Percentiles rank a stretch among this genome's conserved stretches.
Conservation (phyloP, 2,888 invertebrate genomes). For the Drosophila fulvimacula region DNA sequence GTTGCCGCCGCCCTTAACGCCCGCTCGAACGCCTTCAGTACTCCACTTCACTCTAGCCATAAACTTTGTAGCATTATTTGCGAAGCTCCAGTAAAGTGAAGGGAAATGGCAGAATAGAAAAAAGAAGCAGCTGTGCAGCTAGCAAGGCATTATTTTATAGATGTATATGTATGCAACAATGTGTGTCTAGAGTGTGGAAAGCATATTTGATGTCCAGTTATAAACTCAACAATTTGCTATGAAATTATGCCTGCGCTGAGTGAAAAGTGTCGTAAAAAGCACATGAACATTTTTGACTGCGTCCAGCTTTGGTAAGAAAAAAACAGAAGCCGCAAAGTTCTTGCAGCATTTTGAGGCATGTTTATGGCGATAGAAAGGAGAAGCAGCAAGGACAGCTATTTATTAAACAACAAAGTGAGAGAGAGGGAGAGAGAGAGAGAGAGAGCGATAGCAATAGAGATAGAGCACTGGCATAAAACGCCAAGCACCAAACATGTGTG, state of each 20-base stretch:
- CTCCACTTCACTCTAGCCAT: slow-evolving; percentile 14
- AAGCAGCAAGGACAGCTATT: slow-evolving; percentile 33
- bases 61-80: slow-evolving; percentile 67
- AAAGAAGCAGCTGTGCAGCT: slow-evolving; percentile 21
- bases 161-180: slow-evolving; percentile 42
- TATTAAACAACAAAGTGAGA: slow-evolving; percentile 51
- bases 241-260: slow-evolving; percentile 69
- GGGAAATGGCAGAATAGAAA: slow-evolving; percentile 9
- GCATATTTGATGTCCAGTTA: slow-evolving; percentile 60
- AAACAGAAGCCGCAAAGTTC: slow-evolving; percentile 32
- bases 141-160: slow-evolving; percentile 3
- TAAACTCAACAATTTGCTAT: slow-evolving; percentile 73
- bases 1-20: not conserved
- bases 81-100: slow-evolving; percentile 21
- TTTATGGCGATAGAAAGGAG: slow-evolving; percentile 56
- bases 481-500: slow-evolving; percentile 44
- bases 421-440: too few relatives aligned
- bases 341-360: slow-evolving; percentile 67
- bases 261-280: slow-evolving; percentile 70
- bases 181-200: slow-evolving; percentile 40
- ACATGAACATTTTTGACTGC: slow-evolving; percentile 58
- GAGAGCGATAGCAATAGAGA: not conserved
- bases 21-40: not conserved
- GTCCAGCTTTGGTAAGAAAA: slow-evolving; percentile 17
- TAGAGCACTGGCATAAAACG: not conserved